These are phyloP conservation scores for Cynodonichthys magdalenae DNA, from an alignment of 2,797 vertebrate species.

Conservation along the genomic window DNA sequence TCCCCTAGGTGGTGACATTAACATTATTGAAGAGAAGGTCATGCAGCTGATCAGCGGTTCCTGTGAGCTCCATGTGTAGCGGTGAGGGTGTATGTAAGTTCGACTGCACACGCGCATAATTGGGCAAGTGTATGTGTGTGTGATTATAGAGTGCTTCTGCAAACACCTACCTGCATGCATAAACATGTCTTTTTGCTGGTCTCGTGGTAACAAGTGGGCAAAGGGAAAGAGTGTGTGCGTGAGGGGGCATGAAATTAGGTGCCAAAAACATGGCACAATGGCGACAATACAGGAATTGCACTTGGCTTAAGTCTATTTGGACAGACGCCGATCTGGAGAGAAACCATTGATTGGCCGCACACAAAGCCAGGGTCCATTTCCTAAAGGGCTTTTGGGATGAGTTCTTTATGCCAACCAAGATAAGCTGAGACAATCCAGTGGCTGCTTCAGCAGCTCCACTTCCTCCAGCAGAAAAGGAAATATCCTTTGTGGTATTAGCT, in stretches of 20 bases:
- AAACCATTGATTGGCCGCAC: constrained; percentile 44
- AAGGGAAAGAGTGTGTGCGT: constrained; percentile 11
- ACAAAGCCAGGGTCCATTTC: constrained; percentile 61
- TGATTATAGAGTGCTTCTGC: constrained; percentile 57
- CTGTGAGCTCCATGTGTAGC: constrained; percentile 25
- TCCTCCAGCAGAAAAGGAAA: constrained; percentile 21
- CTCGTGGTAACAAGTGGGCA: constrained; percentile 32
- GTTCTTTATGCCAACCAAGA: constrained; percentile 56
- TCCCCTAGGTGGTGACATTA: constrained; percentile 76
- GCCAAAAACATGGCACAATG: constrained; percentile 46
- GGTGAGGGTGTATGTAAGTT: constrained; percentile 49
- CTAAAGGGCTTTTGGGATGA: constrained; percentile 69
- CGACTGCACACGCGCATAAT: constrained; percentile 17
- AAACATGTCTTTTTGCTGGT: constrained; percentile 44
- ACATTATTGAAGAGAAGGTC: constrained; percentile 76
- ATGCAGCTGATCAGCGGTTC: constrained; percentile 65
- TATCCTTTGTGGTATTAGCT: constrained; percentile 1
- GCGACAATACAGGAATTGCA: constrained; percentile 54
- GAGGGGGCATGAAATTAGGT: constrained; percentile 28
- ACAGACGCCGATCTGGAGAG: constrained; percentile 49
- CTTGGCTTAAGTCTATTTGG: constrained; percentile 48
- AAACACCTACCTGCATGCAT: constrained; percentile 55
- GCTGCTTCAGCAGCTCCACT: constrained; percentile 31
- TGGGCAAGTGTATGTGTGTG: constrained; percentile 35
- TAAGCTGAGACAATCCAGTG: constrained; percentile 57